A percentile compares a stretch with the other conserved stretches of the same genome.
Evolutionary conservation across 2,797 vertebrate genomes (phyloP).

Genomic region (Anguilla megastoma): DNA sequence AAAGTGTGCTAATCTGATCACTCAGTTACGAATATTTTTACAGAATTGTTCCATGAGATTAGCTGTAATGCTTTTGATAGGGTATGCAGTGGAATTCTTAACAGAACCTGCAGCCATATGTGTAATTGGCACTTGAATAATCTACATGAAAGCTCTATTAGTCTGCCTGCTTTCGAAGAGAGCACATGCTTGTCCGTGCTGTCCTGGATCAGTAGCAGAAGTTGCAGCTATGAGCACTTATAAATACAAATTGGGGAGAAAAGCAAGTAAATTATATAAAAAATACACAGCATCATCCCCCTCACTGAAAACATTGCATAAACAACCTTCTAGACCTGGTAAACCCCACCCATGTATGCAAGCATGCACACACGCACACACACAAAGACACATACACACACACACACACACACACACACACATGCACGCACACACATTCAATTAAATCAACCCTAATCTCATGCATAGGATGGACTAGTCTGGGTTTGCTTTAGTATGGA

Average conservation of each 20-base stretch:
- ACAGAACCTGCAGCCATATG: not conserved
- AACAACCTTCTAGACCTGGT: not conserved
- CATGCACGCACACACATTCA: not conserved
- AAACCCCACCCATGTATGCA: not conserved
- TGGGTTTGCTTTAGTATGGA: not conserved
- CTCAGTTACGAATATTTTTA: slow-evolving; percentile 9
- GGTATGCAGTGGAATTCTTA: not conserved
- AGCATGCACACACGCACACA: no score
- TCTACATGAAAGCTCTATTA: not conserved
- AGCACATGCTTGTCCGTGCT: no score
- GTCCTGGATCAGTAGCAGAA: not conserved
- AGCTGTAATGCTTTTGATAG: not conserved
- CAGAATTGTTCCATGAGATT: not conserved
- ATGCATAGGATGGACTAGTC: not conserved
- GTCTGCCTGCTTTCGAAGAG: not conserved
- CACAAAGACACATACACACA: no score
- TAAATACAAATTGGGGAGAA: no score
- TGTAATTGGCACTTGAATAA: not conserved
- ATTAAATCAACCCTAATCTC: not conserved
- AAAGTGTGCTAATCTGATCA: slow-evolving; percentile 28
- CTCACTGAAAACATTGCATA: not conserved
- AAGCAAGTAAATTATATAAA: not conserved
- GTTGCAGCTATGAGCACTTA: not conserved
- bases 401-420: not conserved
- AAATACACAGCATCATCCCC: not conserved